Evolutionary conservation across 1,140 invertebrate species (phyloP), one percentile per base, ranked within the genome.

Genomic region (Saccostrea glomerata): DNA sequence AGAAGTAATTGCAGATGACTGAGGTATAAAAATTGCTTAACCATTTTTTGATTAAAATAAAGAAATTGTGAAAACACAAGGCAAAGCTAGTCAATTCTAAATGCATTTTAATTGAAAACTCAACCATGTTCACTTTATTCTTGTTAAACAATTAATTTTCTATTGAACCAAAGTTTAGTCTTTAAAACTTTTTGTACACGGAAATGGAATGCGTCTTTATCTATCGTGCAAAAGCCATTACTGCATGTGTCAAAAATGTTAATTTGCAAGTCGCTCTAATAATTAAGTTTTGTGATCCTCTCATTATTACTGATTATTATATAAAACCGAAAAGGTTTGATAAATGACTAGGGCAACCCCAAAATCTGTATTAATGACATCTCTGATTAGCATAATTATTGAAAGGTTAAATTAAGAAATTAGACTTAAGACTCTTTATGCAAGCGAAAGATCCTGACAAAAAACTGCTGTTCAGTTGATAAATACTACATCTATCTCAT

Each of bases 231-330:
- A 77, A 30, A 77, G 23, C 23, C 70, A 77, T 77, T 25, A 30
- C 23, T 77, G 70, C 70, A 77, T 77, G 25, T 77, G 70, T 77
- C 70, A 77, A 25, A 77, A 77, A 77, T 77, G 30, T 13, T 77
- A 77, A 77, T 77, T 77, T 77, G 70, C 25, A 77, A 30, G 25
- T 77, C 70, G 58, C 58, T 77, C 25, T 36, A 25, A 36, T 77
- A 77, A 77, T 77, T 25, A 13, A 36, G 70, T 36, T 25, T 77
- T 77, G 25, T 77, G 70, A 77, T 77, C 70, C 11, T 36, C 12
- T 77, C 30, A 77, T 77, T 77, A 77, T 36, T 77, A 77, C 23
- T 77, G 9, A 77, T 77, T 25, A 77, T 77, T 77, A 77, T 30
- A 23, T 77, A 36, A 77, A 12, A 77, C 25, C 25, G 30, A 77